Evolutionary conservation across 1,140 invertebrate species (phyloP).

Genomic region (Campoletis sonorensis): DNA sequence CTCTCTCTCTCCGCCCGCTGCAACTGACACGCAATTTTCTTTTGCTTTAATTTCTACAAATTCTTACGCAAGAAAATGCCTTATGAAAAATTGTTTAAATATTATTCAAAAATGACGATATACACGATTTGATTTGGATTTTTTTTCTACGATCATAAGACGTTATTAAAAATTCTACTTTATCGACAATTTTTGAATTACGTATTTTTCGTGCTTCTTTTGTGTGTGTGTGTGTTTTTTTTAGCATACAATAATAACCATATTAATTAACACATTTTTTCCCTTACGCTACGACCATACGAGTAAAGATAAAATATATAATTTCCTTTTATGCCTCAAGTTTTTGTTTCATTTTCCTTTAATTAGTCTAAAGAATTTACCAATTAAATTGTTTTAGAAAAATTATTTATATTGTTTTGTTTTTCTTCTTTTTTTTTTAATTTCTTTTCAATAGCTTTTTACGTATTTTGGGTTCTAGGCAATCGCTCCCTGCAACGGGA

Average conservation of each 20-base stretch:
- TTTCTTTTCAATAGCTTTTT: slow-evolving; percentile 56
- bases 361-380: neutral
- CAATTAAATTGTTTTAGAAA: slow-evolving; percentile 55
- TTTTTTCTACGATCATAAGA: neutral
- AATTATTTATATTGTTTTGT: slow-evolving; percentile 42
- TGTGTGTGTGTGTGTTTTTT: neutral
- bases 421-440: slow-evolving; percentile 47
- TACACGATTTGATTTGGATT: neutral
- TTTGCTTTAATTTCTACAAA: slow-evolving; percentile 61
- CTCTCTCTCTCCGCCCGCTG: slow-evolving; percentile 58
- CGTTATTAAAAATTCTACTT: neutral
- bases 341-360: slow-evolving; percentile 52
- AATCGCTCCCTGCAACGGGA: slow-evolving; percentile 60
- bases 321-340: slow-evolving; percentile 66
- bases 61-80: slow-evolving; percentile 3
- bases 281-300: slow-evolving; percentile 47
- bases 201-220: neutral
- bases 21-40: slow-evolving; percentile 60
- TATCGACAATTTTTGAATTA: neutral
- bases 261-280: neutral
- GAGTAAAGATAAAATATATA: slow-evolving; percentile 72
- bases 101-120: slow-evolving; percentile 10
- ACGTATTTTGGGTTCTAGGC: slow-evolving; percentile 62
- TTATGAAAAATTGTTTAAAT: slow-evolving; percentile 33
- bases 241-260: neutral